A percentile compares a stretch with the other conserved stretches of the same genome.
Evolutionary conservation across 2,888 invertebrate species (phyloP).

Genomic region (Cynaeus angustus): DNA sequence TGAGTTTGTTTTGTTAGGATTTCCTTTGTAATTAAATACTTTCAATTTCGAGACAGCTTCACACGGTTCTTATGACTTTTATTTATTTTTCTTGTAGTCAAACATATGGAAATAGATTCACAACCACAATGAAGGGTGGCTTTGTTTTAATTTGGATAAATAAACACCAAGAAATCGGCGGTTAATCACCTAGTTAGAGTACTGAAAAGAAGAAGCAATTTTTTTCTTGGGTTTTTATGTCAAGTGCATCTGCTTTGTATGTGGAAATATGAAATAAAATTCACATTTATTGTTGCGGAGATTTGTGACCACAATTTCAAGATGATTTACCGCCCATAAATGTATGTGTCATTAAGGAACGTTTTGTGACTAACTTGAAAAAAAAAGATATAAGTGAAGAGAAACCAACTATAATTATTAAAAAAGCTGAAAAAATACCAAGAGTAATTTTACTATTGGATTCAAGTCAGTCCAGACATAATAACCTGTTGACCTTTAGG

Average conservation of each 20-base stretch:
- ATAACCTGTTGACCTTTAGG: too few species aligned
- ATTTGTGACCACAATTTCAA: conserved; percentile 5
- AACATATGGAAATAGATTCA: not conserved
- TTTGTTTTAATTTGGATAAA: conserved; percentile 3
- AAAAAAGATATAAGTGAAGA: not conserved
- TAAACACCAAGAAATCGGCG: not conserved
- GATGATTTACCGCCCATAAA: conserved; percentile 15
- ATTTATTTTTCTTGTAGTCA: conserved; percentile 56
- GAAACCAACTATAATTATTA: too few species aligned
- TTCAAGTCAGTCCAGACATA: too few species aligned
- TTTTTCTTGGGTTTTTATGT: not conserved
- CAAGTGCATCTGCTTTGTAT: conserved; percentile 7
- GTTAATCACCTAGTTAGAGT: not conserved
- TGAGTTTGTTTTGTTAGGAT: conserved; percentile 50
- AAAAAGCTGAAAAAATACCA: too few species aligned
- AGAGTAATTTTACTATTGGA: too few species aligned
- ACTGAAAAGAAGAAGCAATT: not conserved
- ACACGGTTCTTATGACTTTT: conserved; percentile 60
- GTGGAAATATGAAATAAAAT: not conserved
- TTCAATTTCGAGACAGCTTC: conserved; percentile 50
- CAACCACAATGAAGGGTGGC: conserved; percentile 10
- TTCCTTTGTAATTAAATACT: conserved; percentile 51
- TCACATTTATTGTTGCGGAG: not conserved
- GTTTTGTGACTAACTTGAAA: not conserved
- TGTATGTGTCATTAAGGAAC: conserved; percentile 1